A percentile compares a stretch with the other conserved stretches of the same genome.
Conservation (phyloP, 2,888 invertebrate genomes). For the Caprella mutica region DNA sequence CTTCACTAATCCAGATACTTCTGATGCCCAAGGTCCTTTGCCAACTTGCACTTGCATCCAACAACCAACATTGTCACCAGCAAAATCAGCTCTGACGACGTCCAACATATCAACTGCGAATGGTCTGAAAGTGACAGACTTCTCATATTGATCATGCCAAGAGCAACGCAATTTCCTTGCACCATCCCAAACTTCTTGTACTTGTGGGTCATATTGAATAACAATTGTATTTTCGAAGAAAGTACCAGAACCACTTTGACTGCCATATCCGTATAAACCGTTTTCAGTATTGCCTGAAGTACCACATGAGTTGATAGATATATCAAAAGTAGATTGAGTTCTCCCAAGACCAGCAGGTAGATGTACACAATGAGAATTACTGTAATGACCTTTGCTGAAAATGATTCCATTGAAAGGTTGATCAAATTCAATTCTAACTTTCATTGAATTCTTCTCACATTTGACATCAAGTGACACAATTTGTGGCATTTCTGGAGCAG, state of each 20-base stretch:
- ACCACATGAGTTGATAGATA: constrained; percentile 80
- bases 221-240: constrained; percentile 90
- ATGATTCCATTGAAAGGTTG: constrained; percentile 92
- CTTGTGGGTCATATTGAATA: constrained; percentile 82
- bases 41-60: constrained; percentile 98
- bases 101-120: constrained; percentile 92
- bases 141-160: constrained; percentile 92
- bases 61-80: constrained; percentile 88
- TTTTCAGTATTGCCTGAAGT: constrained; percentile 85
- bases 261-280: constrained; percentile 73
- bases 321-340: constrained; percentile 76
- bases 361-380: constrained; percentile 82
- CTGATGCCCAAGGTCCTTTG: constrained; percentile 93
- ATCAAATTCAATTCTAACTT: constrained; percentile 84
- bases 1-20: constrained; percentile 88
- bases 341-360: constrained; percentile 76
- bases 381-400: constrained; percentile 87
- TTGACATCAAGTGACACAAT: constrained; percentile 88
- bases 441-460: constrained; percentile 87
- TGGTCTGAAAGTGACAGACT: constrained; percentile 83
- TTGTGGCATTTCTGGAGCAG: constrained; percentile 81
- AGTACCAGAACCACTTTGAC: constrained; percentile 77
- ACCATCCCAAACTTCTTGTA: constrained; percentile 92
- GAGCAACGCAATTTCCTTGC: constrained; percentile 82
- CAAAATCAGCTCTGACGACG: constrained; percentile 86